These are phyloP conservation scores for Cotesia typhae DNA, from an alignment of 1,140 invertebrate genomes.

Conservation along the genomic window DNA sequence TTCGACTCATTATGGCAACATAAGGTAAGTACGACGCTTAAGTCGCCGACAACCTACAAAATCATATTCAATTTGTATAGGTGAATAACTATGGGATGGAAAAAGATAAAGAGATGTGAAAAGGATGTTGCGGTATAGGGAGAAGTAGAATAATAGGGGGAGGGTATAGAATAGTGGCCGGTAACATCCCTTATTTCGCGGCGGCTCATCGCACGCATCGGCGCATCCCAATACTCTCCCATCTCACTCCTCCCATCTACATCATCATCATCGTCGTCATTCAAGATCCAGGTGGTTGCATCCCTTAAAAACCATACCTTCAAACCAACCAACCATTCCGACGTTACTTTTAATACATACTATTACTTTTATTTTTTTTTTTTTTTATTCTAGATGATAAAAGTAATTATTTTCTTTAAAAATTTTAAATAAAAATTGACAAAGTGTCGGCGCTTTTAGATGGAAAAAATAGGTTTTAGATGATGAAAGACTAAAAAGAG, in stretches of 20 bases:
- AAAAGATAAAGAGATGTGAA: conserved; percentile 18
- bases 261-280: conserved; percentile 21
- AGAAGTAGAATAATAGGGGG: conserved; percentile 41
- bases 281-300: conserved; percentile 56
- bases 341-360: no score
- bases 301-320: conserved; percentile 38
- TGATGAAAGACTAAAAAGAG: neutral
- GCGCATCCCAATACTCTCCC: conserved; percentile 61
- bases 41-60: conserved; percentile 43
- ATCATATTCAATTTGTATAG: no score
- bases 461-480: neutral
- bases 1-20: conserved; percentile 63
- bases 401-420: no score
- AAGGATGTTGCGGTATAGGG: conserved; percentile 21
- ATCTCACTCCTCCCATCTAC: conserved; percentile 49
- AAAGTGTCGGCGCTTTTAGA: conserved; percentile 18
- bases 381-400: no score
- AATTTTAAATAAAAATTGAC: no score
- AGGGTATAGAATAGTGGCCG: conserved; percentile 37
- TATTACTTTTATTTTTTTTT: no score
- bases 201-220: conserved; percentile 63
- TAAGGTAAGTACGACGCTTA: conserved; percentile 60
- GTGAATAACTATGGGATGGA: neutral
- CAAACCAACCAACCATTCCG: no score
- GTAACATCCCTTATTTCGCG: conserved; percentile 62